Evolutionary conservation across 2,113 vertebrate genomes (phyloP).

Genomic region (Heterocephalus glaber): DNA sequence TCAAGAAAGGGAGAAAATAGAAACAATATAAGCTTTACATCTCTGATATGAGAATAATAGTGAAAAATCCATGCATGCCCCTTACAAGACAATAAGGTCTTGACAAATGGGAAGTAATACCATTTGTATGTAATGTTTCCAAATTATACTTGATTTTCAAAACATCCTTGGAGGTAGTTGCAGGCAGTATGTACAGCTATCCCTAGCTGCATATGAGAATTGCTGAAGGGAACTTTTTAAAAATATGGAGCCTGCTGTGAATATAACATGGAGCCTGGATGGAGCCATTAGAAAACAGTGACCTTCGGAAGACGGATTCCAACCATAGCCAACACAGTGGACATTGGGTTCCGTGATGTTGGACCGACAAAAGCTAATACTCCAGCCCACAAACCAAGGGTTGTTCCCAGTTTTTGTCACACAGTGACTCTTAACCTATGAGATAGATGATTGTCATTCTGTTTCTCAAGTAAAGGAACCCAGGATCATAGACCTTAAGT

Average conservation of each 20-base stretch:
- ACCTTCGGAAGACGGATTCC: neutral
- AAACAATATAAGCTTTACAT: neutral
- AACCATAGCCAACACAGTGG: accelerated
- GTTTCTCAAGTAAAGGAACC: neutral
- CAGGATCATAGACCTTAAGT: neutral
- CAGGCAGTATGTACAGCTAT: accelerated
- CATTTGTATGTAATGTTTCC: neutral
- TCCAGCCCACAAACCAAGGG: neutral
- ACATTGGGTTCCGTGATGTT: neutral
- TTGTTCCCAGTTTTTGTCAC: neutral
- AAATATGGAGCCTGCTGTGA: neutral
- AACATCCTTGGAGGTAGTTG: neutral
- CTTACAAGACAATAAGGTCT: neutral
- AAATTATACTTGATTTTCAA: neutral
- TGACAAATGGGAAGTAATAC: neutral
- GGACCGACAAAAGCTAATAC: neutral
- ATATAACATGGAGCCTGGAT: accelerated
- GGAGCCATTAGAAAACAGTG: too few species aligned
- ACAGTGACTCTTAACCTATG: accelerated
- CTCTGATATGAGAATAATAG: neutral
- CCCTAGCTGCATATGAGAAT: accelerated
- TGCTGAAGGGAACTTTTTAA: accelerated
- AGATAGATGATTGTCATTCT: neutral
- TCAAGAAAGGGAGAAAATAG: neutral
- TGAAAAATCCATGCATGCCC: neutral